These are phyloP conservation scores for Nanger granti DNA, from an alignment of 2,113 vertebrate species.

Conservation along the genomic window DNA sequence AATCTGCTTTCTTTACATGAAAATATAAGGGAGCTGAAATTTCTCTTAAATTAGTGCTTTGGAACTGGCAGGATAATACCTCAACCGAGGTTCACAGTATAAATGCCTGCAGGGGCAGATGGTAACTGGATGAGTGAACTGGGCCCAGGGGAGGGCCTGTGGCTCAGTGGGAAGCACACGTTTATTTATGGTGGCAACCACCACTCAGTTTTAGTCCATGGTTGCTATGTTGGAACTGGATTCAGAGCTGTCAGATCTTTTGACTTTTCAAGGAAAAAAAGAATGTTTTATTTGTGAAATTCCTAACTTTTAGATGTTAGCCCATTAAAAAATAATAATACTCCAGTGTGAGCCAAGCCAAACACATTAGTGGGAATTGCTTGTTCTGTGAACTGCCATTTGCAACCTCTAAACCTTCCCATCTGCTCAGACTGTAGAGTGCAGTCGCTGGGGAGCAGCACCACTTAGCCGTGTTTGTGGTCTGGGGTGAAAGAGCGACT, in stretches of 20 bases:
- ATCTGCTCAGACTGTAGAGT: not conserved
- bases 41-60: constrained; percentile 1
- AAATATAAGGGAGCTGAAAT: not conserved
- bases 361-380: not conserved
- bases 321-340: not conserved
- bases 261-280: not conserved
- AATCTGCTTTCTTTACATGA: constrained; percentile 7
- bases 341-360: not conserved
- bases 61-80: not conserved
- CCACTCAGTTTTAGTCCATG: not conserved
- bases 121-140: not conserved
- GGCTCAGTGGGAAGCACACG: not conserved
- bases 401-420: not conserved
- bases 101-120: not conserved
- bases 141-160: not conserved
- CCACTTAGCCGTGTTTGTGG: not conserved
- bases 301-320: constrained; percentile 1
- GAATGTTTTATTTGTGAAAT: constrained; percentile 20
- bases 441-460: not conserved
- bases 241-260: not conserved
- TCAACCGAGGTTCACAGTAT: not conserved
- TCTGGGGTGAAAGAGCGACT: rapidly evolving
- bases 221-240: not conserved
- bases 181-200: not conserved
- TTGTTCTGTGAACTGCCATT: not conserved